Evolutionary conservation across 1,140 invertebrate species (phyloP), one percentile per base, ranked within the genome.

Genomic region (Trichonephila inaurata): DNA sequence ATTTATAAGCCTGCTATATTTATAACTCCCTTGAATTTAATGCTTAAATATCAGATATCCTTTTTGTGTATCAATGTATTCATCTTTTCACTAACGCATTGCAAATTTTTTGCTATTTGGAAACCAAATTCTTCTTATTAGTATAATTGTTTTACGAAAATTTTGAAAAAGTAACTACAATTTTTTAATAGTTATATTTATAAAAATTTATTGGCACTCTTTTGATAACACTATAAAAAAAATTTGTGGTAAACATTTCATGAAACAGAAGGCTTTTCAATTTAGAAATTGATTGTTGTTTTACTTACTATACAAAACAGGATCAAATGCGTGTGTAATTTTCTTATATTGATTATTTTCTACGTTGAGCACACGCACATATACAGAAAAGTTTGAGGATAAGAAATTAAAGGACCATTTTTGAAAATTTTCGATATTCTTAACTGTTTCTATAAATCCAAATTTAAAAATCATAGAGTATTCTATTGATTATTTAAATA

Each of bases 351-450:
- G 51, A n/a, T 58, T 85, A 61, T 85, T 58, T 28, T 85, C n/a
- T 85, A 85, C 21, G 24, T 85, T 2, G 58, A 85, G 58, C 83
- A 58, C 83, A 85, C n/a, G 58, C 83, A 24, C 58, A 85, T 85
- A 61, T 85, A 85, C n/a, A 51, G 51, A 85, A 61, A 85, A 85
- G 14, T 85, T 60, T 61, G 58, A 14, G 51, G n/a, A 0, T 24
- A 61, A 85, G 58, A 58, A n/a, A 85, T 44, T 12, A 85, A 85
- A 58, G 21, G 83, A 60, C 51, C 51, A 85, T 21, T 85, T 85
- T 85, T 85, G 12, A 85, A 28, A 60, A 85, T 16, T 33, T 28
- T 81, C 28, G 18, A n/a, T 40, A 24, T 85, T 58, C 44, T 28
- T 60, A 61, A 60, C 81, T 21, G 3, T 85, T 85, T 85, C 83